A percentile compares a stretch with the other conserved stretches of the same genome.
Conservation (phyloP, 2,113 vertebrate species). For the Spheniscus mendiculus region DNA sequence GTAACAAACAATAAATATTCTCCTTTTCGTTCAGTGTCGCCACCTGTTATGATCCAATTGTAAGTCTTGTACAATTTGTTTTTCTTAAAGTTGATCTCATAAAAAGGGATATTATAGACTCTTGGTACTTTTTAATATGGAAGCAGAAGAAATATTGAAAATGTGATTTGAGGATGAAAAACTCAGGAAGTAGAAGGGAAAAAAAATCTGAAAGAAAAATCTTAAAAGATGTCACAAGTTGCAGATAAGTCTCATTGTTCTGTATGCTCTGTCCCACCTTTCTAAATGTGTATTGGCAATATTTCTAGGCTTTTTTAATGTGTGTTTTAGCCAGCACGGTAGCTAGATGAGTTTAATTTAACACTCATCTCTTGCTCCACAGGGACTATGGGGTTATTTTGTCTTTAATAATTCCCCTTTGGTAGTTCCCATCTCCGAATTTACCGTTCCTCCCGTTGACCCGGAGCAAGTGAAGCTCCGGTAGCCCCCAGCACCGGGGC, state of each 20-base stretch:
- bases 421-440: background rate
- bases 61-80: background rate
- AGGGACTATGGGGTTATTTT: background rate
- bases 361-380: background rate
- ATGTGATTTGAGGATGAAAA: background rate
- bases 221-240: background rate
- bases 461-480: accelerated
- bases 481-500: too few relatives aligned
- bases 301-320: background rate
- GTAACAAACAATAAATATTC: background rate
- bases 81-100: background rate
- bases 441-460: accelerated
- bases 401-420: background rate
- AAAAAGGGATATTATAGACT: background rate
- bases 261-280: background rate
- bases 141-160: background rate
- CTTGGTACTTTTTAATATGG: background rate
- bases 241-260: background rate
- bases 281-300: background rate
- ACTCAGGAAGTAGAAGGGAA: background rate
- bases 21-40: background rate
- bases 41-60: too few relatives aligned
- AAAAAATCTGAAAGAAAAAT: background rate
- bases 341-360: background rate
- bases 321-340: background rate